Conservation (phyloP, 2,797 vertebrate genomes). For the Prionace glauca region DNA sequence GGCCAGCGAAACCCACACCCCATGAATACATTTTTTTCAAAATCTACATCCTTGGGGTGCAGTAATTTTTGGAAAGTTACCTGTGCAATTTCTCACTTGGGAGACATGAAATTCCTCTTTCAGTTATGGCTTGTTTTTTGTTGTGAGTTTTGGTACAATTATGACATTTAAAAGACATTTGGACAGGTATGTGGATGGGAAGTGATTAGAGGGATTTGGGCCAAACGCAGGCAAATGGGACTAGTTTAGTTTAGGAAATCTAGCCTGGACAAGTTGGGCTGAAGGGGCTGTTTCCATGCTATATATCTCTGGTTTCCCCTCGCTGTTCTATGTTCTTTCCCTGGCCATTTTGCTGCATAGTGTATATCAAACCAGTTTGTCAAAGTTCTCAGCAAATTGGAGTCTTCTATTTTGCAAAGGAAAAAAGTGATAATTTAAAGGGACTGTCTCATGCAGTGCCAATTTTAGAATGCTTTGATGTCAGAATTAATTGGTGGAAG, state of each 20-base stretch:
- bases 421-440: neutral
- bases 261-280: too few relatives aligned
- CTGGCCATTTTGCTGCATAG: neutral
- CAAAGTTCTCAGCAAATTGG: neutral
- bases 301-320: neutral
- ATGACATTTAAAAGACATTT: too few relatives aligned
- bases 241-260: too few relatives aligned
- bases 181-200: too few relatives aligned
- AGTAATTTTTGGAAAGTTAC: neutral
- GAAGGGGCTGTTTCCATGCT: too few relatives aligned
- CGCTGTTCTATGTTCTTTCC: neutral
- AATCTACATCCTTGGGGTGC: neutral
- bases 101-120: neutral
- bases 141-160: too few relatives aligned
- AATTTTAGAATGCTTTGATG: neutral
- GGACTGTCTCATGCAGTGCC: neutral
- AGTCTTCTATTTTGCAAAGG: neutral
- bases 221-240: too few relatives aligned
- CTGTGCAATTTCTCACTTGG: neutral
- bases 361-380: neutral
- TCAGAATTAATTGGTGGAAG: neutral
- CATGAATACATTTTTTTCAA: too few relatives aligned
- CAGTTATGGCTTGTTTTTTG: neutral
- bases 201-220: too few relatives aligned
- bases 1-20: too few relatives aligned